Evolutionary conservation across 2,113 vertebrate species (phyloP).

Genomic region (Barbus barbus): DNA sequence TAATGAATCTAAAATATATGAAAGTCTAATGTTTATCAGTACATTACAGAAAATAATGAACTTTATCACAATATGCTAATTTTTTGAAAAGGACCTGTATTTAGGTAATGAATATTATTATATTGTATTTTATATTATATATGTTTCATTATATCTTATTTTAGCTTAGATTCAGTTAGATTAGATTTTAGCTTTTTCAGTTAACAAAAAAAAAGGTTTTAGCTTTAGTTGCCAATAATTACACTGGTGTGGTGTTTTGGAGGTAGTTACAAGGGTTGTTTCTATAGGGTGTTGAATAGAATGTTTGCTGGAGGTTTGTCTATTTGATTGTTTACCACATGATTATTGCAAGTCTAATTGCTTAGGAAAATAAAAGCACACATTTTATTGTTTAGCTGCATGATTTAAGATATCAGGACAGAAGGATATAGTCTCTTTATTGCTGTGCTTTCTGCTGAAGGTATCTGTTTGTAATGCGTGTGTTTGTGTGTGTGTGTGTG

Average conservation of each 20-base stretch:
- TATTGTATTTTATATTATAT: too few species aligned
- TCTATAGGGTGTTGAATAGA: not conserved
- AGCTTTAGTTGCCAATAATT: not conserved
- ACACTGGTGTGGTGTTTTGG: not conserved
- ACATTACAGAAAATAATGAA: too few species aligned
- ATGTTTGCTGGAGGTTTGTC: too few species aligned
- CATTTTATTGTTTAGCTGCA: not conserved
- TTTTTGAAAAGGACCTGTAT: too few species aligned
- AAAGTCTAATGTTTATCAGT: too few species aligned
- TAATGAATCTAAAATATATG: too few species aligned
- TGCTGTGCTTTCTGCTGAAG: not conserved
- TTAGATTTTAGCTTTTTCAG: not conserved
- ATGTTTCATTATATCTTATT: too few species aligned
- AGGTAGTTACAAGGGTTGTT: not conserved
- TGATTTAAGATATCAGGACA: not conserved
- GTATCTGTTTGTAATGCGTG: not conserved
- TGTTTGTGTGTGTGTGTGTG: constrained; percentile 28
- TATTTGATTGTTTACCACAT: too few species aligned
- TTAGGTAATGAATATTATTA: too few species aligned
- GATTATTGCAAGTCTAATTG: too few species aligned
- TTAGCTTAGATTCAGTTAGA: too few species aligned
- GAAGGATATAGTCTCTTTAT: constrained; percentile 19
- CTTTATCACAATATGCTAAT: too few species aligned
- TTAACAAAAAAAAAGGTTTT: not conserved
- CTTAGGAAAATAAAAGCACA: not conserved